Base-by-base conservation (phyloP, 2,113 vertebrate genomes). In the Halcyon malimbica region DNA sequence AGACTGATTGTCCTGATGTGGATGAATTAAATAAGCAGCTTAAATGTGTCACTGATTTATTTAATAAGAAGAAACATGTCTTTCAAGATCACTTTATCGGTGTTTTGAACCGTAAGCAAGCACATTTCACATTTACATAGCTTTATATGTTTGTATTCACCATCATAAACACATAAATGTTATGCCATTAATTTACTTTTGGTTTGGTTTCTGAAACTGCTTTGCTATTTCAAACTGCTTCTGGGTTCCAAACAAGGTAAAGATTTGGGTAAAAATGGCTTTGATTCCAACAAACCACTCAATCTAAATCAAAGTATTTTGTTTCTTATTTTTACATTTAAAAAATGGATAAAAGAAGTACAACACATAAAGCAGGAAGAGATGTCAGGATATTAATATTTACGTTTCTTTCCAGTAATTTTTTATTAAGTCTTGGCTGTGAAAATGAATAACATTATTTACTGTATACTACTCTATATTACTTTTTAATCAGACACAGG, bases 31-130 rank as follows among this genome's bases (percentile, higher is more conserved):
- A 98, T 75, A 97, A 95, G 56, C 98, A 99, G 62, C 97, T 99
- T 60, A 80, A 96, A 16, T 98, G 98, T 83, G 98, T 99, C 95
- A 98, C 96, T 69, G 98, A 98, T 80, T 96, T 99, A 92, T 99
- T 99, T 94, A 98, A 98, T 80, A 98, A 98, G 75, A 99, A 99
- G 96, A 99, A 98, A 82, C 98, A 98, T n/a, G 98, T 98, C 79
- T 95, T 98, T 91, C 98, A 99, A 95, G 98, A 98, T 83, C 98
- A 98, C 68, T 98, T 99, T 41, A 97, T 98, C 2, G 97, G 96
- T 65, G 97, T 98, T 37, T 69, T 99, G 77, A 97, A 97, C 76
- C 98, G 99, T 99, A 44, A 95, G 98, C 82, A 59, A 80, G 68
- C 39, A 60, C 6, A 8, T 93, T 71, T 59, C n/a, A 25, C 2